Evolutionary conservation across 2,797 vertebrate species (phyloP).

Genomic region (Petrocephalus sullivani): DNA sequence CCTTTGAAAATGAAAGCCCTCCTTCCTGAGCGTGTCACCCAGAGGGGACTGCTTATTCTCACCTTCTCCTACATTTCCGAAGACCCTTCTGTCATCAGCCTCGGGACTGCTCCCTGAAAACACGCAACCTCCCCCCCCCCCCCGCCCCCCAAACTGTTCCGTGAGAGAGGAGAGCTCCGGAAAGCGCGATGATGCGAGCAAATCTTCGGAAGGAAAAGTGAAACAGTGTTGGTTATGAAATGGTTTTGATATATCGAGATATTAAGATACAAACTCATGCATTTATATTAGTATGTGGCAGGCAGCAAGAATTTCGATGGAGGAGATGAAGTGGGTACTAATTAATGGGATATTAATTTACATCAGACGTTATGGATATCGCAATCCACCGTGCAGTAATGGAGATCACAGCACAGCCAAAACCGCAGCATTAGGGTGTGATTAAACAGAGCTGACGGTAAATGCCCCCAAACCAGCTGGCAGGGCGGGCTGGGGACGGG

Average conservation of each 20-base stretch:
- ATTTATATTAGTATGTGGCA: background rate
- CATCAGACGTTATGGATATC: background rate
- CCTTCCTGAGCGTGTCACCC: conserved; percentile 14
- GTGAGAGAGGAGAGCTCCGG: background rate
- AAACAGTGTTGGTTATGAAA: background rate
- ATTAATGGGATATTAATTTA: conserved; percentile 5
- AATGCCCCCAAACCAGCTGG: background rate
- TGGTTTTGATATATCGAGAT: background rate
- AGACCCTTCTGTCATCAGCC: conserved; percentile 39
- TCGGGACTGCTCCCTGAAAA: conserved; percentile 44
- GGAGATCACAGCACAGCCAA: conserved; percentile 37
- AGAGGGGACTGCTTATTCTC: background rate
- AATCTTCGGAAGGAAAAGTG: background rate
- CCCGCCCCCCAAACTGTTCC: background rate
- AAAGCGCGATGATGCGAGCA: background rate
- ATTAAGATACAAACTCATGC: background rate
- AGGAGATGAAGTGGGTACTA: background rate
- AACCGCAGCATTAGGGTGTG: background rate
- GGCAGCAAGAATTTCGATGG: background rate
- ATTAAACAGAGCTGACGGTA: background rate
- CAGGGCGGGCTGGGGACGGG: background rate
- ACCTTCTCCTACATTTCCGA: conserved; percentile 16
- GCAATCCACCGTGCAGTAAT: background rate
- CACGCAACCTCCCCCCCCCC: background rate
- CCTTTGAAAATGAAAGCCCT: conserved; percentile 22